Conservation (phyloP, 1,140 invertebrate genomes). For the Drosophila bocki region DNA sequence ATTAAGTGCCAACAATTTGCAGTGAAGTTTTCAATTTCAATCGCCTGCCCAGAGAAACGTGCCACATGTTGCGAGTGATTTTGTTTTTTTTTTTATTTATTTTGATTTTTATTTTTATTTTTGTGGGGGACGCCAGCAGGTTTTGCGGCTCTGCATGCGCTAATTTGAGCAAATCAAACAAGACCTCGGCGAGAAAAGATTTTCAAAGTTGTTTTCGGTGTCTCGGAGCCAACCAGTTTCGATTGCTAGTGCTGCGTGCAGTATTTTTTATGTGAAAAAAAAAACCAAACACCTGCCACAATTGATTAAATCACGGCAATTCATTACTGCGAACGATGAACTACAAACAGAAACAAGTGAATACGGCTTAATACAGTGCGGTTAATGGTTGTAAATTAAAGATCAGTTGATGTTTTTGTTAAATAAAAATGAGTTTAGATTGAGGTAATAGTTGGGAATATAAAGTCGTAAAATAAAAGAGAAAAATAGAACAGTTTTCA, state of each 20-base stretch:
- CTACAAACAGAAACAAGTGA: conserved; percentile 16
- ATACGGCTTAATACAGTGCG: not conserved
- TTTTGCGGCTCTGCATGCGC: conserved; percentile 55
- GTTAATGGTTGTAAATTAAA: not conserved
- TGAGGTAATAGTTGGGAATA: not conserved
- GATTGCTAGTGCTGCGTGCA: conserved; percentile 44
- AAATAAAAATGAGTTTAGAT: not conserved
- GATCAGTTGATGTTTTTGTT: not conserved
- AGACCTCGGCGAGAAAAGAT: conserved; percentile 41
- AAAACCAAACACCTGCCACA: conserved; percentile 74
- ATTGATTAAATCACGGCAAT: conserved; percentile 80
- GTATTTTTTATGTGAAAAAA: conserved; percentile 48
- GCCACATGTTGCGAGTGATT: conserved; percentile 48
- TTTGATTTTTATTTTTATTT: conserved; percentile 7
- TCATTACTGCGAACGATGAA: conserved; percentile 70
- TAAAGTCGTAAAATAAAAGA: not conserved
- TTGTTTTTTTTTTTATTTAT: not conserved
- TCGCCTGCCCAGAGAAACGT: conserved; percentile 37
- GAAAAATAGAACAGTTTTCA: too few species aligned
- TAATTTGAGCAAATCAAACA: conserved; percentile 80
- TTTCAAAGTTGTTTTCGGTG: conserved; percentile 32
- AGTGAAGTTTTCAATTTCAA: conserved; percentile 52
- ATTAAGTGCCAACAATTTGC: conserved; percentile 56
- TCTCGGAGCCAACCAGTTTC: conserved; percentile 61
- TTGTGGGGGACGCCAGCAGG: conserved; percentile 21